Conservation (phyloP, 1,140 invertebrate genomes). For the Pygmarrhopalites habei region DNA sequence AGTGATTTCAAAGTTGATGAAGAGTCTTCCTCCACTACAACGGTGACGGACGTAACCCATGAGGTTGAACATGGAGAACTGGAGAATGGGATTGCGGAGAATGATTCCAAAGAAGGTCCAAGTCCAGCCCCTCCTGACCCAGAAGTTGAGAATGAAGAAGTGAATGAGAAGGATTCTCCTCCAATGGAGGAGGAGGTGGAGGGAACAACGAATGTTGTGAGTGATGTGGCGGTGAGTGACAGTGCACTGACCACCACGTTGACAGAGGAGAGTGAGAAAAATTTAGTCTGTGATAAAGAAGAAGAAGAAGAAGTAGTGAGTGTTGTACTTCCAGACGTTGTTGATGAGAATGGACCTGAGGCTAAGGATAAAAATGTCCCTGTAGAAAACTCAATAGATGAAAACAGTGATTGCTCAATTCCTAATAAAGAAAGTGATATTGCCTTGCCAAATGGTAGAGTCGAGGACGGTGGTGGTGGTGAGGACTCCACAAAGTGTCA, state of each 20-base stretch:
- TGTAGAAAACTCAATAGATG: constrained; percentile 11
- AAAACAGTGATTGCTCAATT: constrained; percentile 30
- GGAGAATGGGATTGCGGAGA: background rate
- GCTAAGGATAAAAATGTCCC: background rate
- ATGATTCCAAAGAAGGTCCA: no score
- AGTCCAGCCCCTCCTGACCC: constrained; percentile 3
- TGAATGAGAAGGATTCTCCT: background rate
- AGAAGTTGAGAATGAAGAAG: constrained; percentile 22
- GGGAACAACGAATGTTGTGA: constrained; percentile 6
- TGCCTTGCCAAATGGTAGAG: constrained; percentile 22
- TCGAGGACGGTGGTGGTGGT: constrained; percentile 1
- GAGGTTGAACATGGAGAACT: constrained; percentile 45
- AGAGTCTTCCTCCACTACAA: constrained; percentile 46
- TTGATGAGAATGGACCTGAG: constrained; percentile 14
- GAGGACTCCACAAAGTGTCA: background rate
- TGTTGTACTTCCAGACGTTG: constrained; percentile 6
- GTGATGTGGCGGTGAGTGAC: no score
- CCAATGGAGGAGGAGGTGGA: constrained; percentile 1
- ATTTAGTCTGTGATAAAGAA: constrained; percentile 31
- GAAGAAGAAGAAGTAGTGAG: constrained; percentile 8
- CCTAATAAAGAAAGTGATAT: constrained; percentile 21
- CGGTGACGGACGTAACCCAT: constrained; percentile 52
- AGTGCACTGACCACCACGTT: background rate
- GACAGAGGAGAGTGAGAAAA: constrained; percentile 10
- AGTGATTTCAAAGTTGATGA: constrained; percentile 40